Conservation (phyloP, 2,113 vertebrate species). For the Rhabdornis inornatus region DNA sequence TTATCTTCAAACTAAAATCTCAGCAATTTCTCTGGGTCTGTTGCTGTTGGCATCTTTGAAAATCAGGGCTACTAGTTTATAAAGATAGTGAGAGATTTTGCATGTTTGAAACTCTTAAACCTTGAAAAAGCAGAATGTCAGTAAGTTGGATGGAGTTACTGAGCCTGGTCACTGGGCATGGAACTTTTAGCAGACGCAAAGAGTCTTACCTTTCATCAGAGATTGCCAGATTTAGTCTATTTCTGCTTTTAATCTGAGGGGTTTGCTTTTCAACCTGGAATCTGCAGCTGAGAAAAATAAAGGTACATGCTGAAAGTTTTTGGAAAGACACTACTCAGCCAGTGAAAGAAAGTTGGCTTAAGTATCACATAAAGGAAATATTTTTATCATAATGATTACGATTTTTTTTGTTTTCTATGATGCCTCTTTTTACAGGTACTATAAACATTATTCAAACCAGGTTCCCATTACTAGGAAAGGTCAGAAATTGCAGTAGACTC, state of each 20-base stretch:
- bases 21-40: not conserved
- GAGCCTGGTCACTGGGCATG: not conserved
- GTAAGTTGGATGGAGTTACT: not conserved
- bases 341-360: not conserved
- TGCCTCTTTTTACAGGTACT: slow-evolving; percentile 15
- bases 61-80: not conserved
- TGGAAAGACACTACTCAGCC: not conserved
- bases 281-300: not conserved
- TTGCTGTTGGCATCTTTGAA: not conserved
- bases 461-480: slow-evolving; percentile 17
- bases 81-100: not conserved
- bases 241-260: not conserved
- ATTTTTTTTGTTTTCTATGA: not conserved
- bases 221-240: not conserved
- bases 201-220: not conserved
- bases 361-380: not conserved
- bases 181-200: not conserved
- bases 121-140: not conserved
- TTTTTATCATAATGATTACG: not conserved
- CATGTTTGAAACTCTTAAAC: not conserved
- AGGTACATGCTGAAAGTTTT: not conserved
- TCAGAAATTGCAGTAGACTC: slow-evolving; percentile 22
- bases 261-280: not conserved
- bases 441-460: slow-evolving; percentile 26
- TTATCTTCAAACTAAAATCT: not conserved